Evolutionary conservation across 2,888 invertebrate species (phyloP), one percentile per base, ranked within the genome.

Genomic region (Allolobophora icterica): DNA sequence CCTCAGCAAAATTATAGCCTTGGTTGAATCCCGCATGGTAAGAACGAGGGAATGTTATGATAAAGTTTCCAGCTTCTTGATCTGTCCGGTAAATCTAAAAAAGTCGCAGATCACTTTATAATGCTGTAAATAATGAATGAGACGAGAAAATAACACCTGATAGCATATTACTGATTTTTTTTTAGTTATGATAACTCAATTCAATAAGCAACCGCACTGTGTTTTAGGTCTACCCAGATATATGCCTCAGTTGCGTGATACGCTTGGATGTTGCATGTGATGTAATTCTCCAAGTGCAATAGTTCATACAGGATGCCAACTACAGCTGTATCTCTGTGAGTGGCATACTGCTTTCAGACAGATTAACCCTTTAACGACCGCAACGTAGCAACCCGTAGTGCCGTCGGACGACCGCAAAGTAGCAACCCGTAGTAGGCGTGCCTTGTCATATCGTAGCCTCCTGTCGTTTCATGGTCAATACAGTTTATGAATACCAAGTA

Each of bases 11-110:
- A 96, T 99, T 99, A 95, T 99, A 99, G 84, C 99, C 99, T 95
- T 99, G 99, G 96, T 99, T 99, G 95, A 99, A 99, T 3, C 99
- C 99, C 40, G 99, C 99, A 96, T 99, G 99, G 96, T 99, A 99
- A 0, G 99, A 98, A 92, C 99, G 96, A 0, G 99, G 99, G 96
- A 99, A 99, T n/a, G 99, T 99, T 15, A 99, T 97, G 84, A 99
- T 98, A 96, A 99, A 99, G 96, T 99, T 99, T 42, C 99, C 99
- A 4, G 99, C 99, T 95, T 98, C 97, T 95, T 99, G 99, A 96
- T 99, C 98, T 91, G 98, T 97, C 93, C 99, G 97, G 93, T 96
- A 97, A 93, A 97, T 96, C 94, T 97, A 93, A 30, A 92, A 92
- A 34, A 71, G 91, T 34, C 11, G n/a, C 3, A 89, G 3, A 52